A percentile compares a stretch with the other conserved stretches of the same genome.
Conservation (phyloP, 2,888 invertebrate species). For the Vandiemenella viatica region DNA sequence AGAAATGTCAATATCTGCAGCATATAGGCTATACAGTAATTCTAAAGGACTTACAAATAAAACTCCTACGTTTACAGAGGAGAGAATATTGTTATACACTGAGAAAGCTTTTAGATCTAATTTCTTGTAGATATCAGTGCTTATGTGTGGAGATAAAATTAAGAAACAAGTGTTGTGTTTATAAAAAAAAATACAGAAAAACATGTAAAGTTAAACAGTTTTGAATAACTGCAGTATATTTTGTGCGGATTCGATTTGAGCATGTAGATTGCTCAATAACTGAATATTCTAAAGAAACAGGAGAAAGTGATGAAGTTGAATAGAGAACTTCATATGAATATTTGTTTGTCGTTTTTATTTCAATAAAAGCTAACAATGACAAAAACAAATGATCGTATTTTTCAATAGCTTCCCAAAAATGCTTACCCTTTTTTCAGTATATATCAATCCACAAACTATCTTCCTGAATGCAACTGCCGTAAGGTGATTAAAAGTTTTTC, state of each 20-base stretch:
- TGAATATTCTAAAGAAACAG: slow-evolving; percentile 16
- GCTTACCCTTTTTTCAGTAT: too few species aligned
- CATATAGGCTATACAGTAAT: slow-evolving; percentile 10
- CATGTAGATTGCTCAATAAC: slow-evolving; percentile 13
- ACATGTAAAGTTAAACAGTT: slow-evolving; percentile 11
- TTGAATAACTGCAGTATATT: slow-evolving; percentile 13
- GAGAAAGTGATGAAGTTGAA: slow-evolving; percentile 12
- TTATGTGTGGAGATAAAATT: slow-evolving; percentile 11
- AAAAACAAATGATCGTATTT: too few species aligned
- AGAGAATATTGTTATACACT: slow-evolving; percentile 12
- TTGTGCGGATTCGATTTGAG: slow-evolving; percentile 11
- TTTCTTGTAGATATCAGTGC: slow-evolving; percentile 14
- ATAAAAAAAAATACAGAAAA: slow-evolving; percentile 12
- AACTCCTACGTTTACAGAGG: slow-evolving; percentile 6
- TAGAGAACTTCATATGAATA: slow-evolving; percentile 13
- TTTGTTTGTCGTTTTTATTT: slow-evolving; percentile 34
- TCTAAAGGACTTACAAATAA: slow-evolving; percentile 10
- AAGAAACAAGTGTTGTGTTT: slow-evolving; percentile 11
- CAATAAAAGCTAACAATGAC: slow-evolving; percentile 23
- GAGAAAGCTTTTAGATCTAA: slow-evolving; percentile 10
- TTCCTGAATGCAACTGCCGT: too few species aligned
- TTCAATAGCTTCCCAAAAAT: too few species aligned
- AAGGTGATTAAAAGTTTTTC: too few species aligned
- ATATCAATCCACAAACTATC: too few species aligned
- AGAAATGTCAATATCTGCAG: slow-evolving; percentile 8